Conservation (phyloP, 2,888 invertebrate species). For the Ormyrus pomaceus region DNA sequence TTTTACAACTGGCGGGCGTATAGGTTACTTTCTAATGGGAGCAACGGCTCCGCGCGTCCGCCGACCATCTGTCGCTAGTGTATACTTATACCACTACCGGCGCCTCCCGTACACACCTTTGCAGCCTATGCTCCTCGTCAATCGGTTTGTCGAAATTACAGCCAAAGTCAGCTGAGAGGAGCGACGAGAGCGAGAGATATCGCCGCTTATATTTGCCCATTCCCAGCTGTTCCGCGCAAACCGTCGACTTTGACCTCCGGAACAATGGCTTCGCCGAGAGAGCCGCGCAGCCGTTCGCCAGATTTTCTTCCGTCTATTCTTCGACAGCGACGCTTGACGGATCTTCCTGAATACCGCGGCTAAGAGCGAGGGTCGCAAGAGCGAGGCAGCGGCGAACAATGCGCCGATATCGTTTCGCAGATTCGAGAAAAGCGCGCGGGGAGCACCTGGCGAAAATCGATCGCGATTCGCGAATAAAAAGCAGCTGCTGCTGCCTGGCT, state of each 20-base stretch:
- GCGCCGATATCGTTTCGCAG: background rate
- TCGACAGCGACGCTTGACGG: background rate
- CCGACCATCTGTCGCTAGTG: slow-evolving; percentile 74
- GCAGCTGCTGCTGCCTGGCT: background rate
- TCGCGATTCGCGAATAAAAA: too few species aligned
- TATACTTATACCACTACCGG: background rate
- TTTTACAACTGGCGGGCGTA: slow-evolving; percentile 50
- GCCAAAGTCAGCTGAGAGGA: slow-evolving; percentile 69
- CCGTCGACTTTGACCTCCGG: slow-evolving; percentile 43
- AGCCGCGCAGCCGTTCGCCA: too few species aligned
- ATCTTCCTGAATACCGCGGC: background rate
- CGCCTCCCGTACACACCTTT: background rate
- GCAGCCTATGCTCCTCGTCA: slow-evolving; percentile 59
- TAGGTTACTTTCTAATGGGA: slow-evolving; percentile 63
- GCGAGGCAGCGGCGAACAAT: background rate
- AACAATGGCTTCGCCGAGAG: background rate
- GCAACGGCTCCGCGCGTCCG: slow-evolving; percentile 74
- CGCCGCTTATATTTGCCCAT: slow-evolving; percentile 42
- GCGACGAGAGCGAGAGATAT: slow-evolving; percentile 55
- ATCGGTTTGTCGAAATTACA: slow-evolving; percentile 74
- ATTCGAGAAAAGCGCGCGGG: background rate
- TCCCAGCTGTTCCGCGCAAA: slow-evolving; percentile 59
- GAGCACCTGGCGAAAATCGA: background rate
- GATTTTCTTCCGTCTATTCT: too few species aligned
- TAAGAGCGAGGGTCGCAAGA: background rate